These are phyloP conservation scores for Uropetala carovei DNA, from an alignment of 2,888 invertebrate genomes.

Conservation along the genomic window DNA sequence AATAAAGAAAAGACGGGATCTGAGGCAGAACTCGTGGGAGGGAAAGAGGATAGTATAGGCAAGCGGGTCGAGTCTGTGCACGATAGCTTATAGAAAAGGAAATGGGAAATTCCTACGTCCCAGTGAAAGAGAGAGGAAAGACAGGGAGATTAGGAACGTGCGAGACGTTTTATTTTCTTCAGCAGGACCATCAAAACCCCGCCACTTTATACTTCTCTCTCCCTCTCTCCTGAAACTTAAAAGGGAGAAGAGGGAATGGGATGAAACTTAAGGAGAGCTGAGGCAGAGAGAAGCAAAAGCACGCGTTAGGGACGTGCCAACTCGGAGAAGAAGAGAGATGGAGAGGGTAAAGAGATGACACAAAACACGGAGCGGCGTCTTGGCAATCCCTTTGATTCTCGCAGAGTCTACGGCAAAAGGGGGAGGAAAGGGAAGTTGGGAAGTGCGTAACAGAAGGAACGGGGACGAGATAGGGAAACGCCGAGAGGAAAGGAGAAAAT, in stretches of 20 bases:
- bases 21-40: not conserved
- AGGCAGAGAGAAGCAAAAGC: not conserved
- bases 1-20: not conserved
- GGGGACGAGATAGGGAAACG: not conserved
- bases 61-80: no score
- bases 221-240: not conserved
- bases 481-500: constrained; percentile 18
- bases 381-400: not conserved
- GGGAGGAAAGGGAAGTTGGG: no score
- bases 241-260: not conserved
- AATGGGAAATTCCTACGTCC: constrained; percentile 9
- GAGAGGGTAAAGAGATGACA: not conserved
- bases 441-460: not conserved
- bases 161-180: not conserved
- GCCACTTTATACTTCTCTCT: not conserved
- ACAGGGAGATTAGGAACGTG: not conserved
- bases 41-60: no score
- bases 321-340: not conserved
- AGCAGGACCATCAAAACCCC: constrained; percentile 12
- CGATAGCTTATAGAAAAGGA: not conserved
- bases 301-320: constrained; percentile 1
- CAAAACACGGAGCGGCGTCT: not conserved
- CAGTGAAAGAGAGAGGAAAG: not conserved
- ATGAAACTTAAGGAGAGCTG: not conserved
- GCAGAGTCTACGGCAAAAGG: no score